Evolutionary conservation across 2,113 vertebrate genomes (phyloP).

Genomic region (Rhynchomys soricoides): DNA sequence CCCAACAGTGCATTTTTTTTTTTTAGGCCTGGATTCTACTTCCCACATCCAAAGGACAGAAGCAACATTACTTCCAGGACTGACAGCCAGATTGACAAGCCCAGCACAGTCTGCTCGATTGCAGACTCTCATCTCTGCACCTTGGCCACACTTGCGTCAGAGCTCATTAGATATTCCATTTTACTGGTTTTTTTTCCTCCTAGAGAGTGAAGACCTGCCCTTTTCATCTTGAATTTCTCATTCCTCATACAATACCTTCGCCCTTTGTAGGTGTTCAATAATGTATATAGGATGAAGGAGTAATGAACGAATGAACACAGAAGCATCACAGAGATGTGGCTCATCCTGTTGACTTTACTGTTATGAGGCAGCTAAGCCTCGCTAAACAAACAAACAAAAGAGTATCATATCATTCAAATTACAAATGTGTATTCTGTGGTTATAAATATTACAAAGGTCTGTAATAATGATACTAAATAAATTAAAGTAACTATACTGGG

Average conservation of each 20-base stretch:
- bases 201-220: background rate
- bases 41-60: background rate
- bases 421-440: conserved; percentile 3
- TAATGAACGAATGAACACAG: background rate
- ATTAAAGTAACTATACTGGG: background rate
- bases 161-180: background rate
- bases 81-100: background rate
- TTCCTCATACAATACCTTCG: background rate
- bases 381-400: too few relatives aligned
- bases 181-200: background rate
- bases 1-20: background rate
- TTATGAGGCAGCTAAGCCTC: background rate
- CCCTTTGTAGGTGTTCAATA: background rate
- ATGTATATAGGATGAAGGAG: background rate
- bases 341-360: background rate
- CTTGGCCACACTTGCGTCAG: background rate
- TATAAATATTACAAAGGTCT: conserved; percentile 20
- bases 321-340: background rate
- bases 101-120: background rate
- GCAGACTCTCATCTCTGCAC: background rate
- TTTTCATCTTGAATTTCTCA: background rate
- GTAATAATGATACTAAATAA: background rate
- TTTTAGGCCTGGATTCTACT: background rate
- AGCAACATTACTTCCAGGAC: background rate
- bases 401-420: conserved; percentile 26